Evolutionary conservation across 2,888 invertebrate genomes (phyloP).

Genomic region (Leptogaster cylindrica): DNA sequence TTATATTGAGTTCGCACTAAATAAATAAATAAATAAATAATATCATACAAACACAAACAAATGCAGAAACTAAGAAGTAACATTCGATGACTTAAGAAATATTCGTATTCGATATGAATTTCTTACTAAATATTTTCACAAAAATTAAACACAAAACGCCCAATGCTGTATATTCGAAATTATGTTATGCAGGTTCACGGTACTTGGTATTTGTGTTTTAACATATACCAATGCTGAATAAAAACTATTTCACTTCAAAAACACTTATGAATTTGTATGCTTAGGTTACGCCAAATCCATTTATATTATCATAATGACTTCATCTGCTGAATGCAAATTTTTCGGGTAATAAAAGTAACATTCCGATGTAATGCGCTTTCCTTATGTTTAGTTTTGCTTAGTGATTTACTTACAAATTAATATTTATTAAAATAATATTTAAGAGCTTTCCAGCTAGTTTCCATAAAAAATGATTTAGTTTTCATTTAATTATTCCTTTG

Average conservation of each 20-base stretch:
- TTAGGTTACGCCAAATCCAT: constrained; percentile 12
- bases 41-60: not conserved
- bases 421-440: not conserved
- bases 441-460: constrained; percentile 20
- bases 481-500: too few relatives aligned
- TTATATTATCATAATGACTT: not conserved
- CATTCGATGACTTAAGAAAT: not conserved
- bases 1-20: constrained; percentile 22
- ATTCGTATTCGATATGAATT: constrained; percentile 1
- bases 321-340: not conserved
- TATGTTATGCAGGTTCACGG: constrained; percentile 45
- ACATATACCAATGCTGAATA: constrained; percentile 47
- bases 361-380: constrained; percentile 33
- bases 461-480: too few relatives aligned
- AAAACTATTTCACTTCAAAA: not conserved
- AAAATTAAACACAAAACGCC: not conserved
- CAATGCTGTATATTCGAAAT: not conserved
- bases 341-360: constrained; percentile 28
- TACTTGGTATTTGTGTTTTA: constrained; percentile 50
- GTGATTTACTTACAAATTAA: constrained; percentile 1
- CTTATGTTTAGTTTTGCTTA: constrained; percentile 14
- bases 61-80: constrained; percentile 11
- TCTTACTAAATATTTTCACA: not conserved
- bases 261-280: constrained; percentile 10
- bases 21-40: constrained; percentile 2